Conservation (phyloP, 2,888 invertebrate genomes). For the Dynastes grantii region DNA sequence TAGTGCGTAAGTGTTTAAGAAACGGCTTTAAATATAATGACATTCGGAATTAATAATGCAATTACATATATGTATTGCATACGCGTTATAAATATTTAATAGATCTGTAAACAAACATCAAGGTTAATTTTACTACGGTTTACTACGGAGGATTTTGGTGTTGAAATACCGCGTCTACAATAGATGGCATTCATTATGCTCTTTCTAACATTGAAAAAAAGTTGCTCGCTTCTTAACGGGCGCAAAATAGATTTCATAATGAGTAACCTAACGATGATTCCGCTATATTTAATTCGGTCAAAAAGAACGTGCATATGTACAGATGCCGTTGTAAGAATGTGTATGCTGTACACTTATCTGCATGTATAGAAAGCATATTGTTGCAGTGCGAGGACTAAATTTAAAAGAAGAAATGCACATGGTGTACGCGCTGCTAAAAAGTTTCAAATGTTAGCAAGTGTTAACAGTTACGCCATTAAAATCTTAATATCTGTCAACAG, state of each 20-base stretch:
- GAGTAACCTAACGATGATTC: slow-evolving; percentile 32
- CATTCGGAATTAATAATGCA: slow-evolving; percentile 21
- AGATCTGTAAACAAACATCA: slow-evolving; percentile 45
- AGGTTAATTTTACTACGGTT: slow-evolving; percentile 48
- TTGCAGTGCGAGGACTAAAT: not conserved
- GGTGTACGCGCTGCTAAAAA: not conserved
- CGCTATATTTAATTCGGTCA: slow-evolving; percentile 30
- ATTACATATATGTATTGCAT: slow-evolving; percentile 38
- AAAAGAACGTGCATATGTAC: not conserved
- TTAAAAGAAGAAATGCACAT: not conserved
- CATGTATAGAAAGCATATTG: not conserved
- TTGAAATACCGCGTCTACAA: slow-evolving; percentile 44
- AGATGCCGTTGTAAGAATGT: not conserved
- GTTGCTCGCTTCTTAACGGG: slow-evolving; percentile 1
- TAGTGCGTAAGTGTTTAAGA: not conserved
- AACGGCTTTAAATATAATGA: slow-evolving; percentile 19
- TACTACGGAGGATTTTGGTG: slow-evolving; percentile 42
- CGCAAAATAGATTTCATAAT: slow-evolving; percentile 29
- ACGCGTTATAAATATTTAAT: slow-evolving; percentile 42
- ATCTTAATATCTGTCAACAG: no score
- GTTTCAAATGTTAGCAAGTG: not conserved
- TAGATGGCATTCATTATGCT: slow-evolving; percentile 39
- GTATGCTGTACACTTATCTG: not conserved
- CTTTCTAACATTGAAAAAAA: slow-evolving; percentile 10
- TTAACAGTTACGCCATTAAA: not conserved